phyloP scores from a whole-genome alignment of 2,888 invertebrate species.

The Heliconius aoede region DNA sequence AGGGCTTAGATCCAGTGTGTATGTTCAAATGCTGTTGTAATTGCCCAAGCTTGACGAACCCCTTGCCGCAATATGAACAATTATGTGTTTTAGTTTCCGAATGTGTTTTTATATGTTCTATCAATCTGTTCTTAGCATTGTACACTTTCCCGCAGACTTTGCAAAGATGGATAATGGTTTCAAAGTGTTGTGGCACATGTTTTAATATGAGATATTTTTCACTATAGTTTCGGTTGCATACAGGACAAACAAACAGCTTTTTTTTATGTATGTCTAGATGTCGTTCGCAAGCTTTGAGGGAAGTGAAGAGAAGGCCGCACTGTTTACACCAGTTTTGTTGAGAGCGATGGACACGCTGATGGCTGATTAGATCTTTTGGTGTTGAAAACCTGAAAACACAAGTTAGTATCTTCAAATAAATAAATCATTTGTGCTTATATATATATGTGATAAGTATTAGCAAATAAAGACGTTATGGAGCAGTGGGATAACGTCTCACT shows the following conservation, averaged over 20 bases:
- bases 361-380: slow-evolving; percentile 62
- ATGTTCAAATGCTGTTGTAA: slow-evolving; percentile 82
- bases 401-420: background rate
- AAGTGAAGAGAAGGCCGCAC: slow-evolving; percentile 68
- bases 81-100: slow-evolving; percentile 72
- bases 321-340: slow-evolving; percentile 62
- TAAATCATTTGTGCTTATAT: background rate
- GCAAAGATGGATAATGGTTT: slow-evolving; percentile 76
- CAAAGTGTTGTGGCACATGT: slow-evolving; percentile 70
- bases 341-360: slow-evolving; percentile 60
- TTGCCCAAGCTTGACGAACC: slow-evolving; percentile 58
- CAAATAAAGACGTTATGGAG: too few species aligned
- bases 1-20: slow-evolving; percentile 82
- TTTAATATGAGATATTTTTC: slow-evolving; percentile 71
- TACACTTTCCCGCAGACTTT: slow-evolving; percentile 83
- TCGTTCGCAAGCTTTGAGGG: slow-evolving; percentile 59
- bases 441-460: too few species aligned
- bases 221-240: slow-evolving; percentile 81
- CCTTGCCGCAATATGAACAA: slow-evolving; percentile 82
- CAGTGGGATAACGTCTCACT: too few species aligned
- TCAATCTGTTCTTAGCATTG: slow-evolving; percentile 69
- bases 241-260: slow-evolving; percentile 77
- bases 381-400: slow-evolving; percentile 60
- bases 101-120: slow-evolving; percentile 67
- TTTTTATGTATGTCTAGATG: slow-evolving; percentile 69